Base-by-base conservation (phyloP, 2,888 invertebrate genomes). In the Euzetes globulus region DNA sequence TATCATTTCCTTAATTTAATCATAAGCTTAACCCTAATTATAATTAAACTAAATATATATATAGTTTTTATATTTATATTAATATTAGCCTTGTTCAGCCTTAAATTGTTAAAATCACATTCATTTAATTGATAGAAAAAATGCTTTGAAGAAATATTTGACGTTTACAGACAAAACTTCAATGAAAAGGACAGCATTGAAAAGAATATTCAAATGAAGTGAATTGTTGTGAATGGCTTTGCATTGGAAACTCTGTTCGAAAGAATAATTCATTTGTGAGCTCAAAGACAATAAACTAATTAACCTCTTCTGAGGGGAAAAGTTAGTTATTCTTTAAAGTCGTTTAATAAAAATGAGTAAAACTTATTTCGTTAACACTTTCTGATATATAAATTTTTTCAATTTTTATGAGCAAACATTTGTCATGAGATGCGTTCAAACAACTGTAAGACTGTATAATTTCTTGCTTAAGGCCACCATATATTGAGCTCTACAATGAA, bases 361-460 rank as follows among this genome's bases (percentile, higher is more conserved):
- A 60, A 65, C 19, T 65, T 65, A 37, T 65, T 65, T 17, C n/a
- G 33, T 65, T 65, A 65, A 37, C 37, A 65, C 65, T 65, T 65
- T 65, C 65, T 37, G 17, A 41, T 33, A 37, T 1, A 19, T 37
- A 19, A 65, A 65, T 37, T 37, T 65, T 65, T 37, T 27, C 9
- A 60, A 60, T 29, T 27, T 29, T 29, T 60, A 60, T 33, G 37
- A 7, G 65, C 37, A 9, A 15, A 65, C 65, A 65, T 65, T 65
- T 65, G 65, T 65, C 65, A 65, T 65, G 37, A 65, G 19, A 65
- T 37, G 33, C n/a, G n/a, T 33, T 65, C 65, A 65, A 65, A 65
- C 37, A 65, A 65, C 37, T 33, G 9, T 33, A 33, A 33, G 33
- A 33, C 33, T 65, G 65, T 65, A 65, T 65, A 65, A 65, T 65